phyloP scores from a whole-genome alignment of 2,888 invertebrate species.

The Melieria omissa region DNA sequence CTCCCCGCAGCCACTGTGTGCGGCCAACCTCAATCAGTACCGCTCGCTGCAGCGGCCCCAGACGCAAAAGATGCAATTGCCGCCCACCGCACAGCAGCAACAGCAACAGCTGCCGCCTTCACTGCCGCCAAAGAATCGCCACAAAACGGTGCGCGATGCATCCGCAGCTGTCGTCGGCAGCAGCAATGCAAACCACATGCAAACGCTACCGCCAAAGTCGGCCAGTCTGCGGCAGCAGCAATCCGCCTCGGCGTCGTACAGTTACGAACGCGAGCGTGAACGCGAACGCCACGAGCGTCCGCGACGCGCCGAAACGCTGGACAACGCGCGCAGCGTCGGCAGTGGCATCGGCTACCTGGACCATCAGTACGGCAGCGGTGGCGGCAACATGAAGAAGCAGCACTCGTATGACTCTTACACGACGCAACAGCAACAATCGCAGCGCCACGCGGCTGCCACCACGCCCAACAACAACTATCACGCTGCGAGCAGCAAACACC shows the following conservation, averaged over 20 bases:
- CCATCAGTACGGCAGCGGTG: conserved; percentile 50
- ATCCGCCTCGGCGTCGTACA: conserved; percentile 54
- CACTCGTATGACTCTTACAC: conserved; percentile 61
- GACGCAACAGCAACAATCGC: conserved; percentile 53
- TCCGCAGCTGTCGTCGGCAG: conserved; percentile 56
- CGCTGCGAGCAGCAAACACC: conserved; percentile 48
- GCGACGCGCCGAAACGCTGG: conserved; percentile 59
- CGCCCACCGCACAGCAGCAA: conserved; percentile 43
- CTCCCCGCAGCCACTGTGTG: conserved; percentile 65
- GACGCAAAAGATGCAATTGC: conserved; percentile 57
- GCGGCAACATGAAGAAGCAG: conserved; percentile 56
- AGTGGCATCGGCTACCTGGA: conserved; percentile 56
- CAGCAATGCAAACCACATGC: conserved; percentile 61
- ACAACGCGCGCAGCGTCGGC: conserved; percentile 55
- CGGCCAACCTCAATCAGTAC: conserved; percentile 70
- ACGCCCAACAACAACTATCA: conserved; percentile 49
- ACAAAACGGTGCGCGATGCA: conserved; percentile 55
- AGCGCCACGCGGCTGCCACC: conserved; percentile 47
- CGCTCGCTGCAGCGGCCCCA: conserved; percentile 71
- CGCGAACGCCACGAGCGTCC: conserved; percentile 56
- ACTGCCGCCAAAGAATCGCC: conserved; percentile 66
- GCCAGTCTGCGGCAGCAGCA: conserved; percentile 61
- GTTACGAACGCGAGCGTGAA: conserved; percentile 57
- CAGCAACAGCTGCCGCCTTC: conserved; percentile 61
- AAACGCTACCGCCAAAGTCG: conserved; percentile 65